Conservation (phyloP, 2,797 vertebrate genomes). For the Anas bernieri region DNA sequence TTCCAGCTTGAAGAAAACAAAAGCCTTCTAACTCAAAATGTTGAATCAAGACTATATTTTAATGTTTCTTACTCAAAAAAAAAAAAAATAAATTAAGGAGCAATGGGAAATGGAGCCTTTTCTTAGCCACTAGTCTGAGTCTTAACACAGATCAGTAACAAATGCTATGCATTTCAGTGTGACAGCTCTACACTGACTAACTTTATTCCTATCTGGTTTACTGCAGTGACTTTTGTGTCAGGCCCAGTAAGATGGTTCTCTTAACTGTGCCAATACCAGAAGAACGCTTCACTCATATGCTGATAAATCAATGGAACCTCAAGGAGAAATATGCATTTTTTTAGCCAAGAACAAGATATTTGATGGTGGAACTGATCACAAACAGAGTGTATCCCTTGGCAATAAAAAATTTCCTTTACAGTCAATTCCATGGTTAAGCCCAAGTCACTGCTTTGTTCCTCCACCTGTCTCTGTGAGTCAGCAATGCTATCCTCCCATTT, state of each 20-base stretch:
- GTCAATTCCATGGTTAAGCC: not conserved
- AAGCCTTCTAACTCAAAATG: not conserved
- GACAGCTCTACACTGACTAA: not conserved
- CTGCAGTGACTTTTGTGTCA: not conserved
- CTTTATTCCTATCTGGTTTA: not conserved
- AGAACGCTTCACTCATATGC: not conserved
- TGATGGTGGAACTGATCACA: not conserved
- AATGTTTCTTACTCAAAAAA: not conserved
- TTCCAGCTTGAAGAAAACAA: not conserved
- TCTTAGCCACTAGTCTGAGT: not conserved
- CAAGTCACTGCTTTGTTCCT: conserved; percentile 38
- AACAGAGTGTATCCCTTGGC: not conserved
- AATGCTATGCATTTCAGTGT: not conserved
- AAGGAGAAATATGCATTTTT: not conserved
- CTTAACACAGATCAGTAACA: not conserved
- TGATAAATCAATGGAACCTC: conserved; percentile 3
- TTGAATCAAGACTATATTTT: not conserved
- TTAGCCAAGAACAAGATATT: not conserved
- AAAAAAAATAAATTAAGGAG: not conserved
- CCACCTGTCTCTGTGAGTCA: conserved; percentile 62
- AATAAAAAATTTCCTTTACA: conserved; percentile 29
- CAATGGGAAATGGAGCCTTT: not conserved
- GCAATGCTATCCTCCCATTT: not conserved
- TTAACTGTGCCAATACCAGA: not conserved
- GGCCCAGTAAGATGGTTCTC: not conserved